Percentiles rank a stretch among this genome's conserved stretches.
These are phyloP conservation scores for Calcarius lapponicus DNA, from an alignment of 2,797 vertebrate genomes.

Conservation along the genomic window DNA sequence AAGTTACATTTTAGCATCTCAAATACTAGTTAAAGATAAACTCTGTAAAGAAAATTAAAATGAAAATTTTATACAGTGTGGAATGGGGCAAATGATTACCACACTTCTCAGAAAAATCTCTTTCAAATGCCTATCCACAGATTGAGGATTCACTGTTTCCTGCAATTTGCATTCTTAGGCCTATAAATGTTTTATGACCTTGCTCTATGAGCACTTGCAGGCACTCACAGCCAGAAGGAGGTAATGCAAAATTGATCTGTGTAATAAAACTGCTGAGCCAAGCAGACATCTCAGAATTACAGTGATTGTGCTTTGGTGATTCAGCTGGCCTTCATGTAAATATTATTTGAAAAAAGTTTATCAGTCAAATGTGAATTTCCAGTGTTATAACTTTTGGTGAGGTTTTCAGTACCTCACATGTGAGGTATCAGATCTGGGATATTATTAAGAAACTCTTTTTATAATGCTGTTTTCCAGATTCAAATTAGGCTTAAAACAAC, in stretches of 20 bases:
- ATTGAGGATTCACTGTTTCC: constrained; percentile 81
- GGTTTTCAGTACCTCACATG: neutral
- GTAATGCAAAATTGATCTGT: constrained; percentile 94
- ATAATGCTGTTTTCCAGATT: neutral
- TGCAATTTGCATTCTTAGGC: constrained; percentile 84
- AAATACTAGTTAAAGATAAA: neutral
- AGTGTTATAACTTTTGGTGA: neutral
- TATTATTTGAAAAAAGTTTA: constrained; percentile 33
- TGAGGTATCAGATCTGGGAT: neutral
- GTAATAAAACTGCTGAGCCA: constrained; percentile 90
- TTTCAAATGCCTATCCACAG: constrained; percentile 71
- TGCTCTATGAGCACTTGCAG: constrained; percentile 83
- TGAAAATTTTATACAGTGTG: constrained; percentile 72
- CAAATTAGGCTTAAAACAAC: neutral
- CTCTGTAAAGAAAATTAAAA: constrained; percentile 68
- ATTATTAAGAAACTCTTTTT: neutral
- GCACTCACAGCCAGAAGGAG: constrained; percentile 85
- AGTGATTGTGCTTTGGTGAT: constrained; percentile 79
- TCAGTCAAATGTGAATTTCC: neutral
- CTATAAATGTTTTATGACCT: constrained; percentile 91
- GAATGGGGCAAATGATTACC: constrained; percentile 71
- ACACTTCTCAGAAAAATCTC: constrained; percentile 77
- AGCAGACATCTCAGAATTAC: constrained; percentile 82
- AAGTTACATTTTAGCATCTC: neutral
- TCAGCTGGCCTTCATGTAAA: constrained; percentile 53